phyloP scores from a whole-genome alignment of 2,113 vertebrate genomes.

The Phaethon lepturus region DNA sequence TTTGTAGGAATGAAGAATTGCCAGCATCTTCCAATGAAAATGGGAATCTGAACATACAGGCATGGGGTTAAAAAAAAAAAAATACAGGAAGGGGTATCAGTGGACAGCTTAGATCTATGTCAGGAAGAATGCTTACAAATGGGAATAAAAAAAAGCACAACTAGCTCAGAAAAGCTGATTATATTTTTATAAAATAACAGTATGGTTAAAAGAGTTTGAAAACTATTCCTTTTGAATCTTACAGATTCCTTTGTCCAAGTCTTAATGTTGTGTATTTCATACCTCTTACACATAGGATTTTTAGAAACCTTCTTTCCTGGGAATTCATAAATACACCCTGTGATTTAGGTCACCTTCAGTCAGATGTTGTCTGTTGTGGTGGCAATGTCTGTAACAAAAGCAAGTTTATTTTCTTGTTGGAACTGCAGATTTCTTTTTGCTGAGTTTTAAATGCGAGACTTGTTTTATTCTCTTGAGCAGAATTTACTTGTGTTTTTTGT shows the following conservation, averaged over 20 bases:
- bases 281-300: neutral
- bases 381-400: neutral
- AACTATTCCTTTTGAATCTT: neutral
- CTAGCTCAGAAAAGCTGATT: neutral
- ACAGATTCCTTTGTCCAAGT: neutral
- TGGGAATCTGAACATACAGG: neutral
- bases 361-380: neutral
- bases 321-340: neutral
- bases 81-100: accelerated
- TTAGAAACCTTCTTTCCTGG: neutral
- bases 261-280: neutral
- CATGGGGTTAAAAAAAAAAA: neutral
- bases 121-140: neutral
- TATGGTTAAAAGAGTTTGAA: neutral
- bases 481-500: neutral
- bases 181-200: neutral
- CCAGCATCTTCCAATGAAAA: neutral
- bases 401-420: neutral
- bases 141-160: neutral
- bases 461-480: neutral
- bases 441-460: neutral
- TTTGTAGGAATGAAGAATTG: neutral
- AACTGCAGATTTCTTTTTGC: neutral
- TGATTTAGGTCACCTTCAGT: neutral
- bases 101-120: neutral